Percentiles rank a stretch among this genome's conserved stretches.
These are phyloP conservation scores for Prunella strophiata DNA, from an alignment of 2,797 vertebrate species.

Conservation along the genomic window DNA sequence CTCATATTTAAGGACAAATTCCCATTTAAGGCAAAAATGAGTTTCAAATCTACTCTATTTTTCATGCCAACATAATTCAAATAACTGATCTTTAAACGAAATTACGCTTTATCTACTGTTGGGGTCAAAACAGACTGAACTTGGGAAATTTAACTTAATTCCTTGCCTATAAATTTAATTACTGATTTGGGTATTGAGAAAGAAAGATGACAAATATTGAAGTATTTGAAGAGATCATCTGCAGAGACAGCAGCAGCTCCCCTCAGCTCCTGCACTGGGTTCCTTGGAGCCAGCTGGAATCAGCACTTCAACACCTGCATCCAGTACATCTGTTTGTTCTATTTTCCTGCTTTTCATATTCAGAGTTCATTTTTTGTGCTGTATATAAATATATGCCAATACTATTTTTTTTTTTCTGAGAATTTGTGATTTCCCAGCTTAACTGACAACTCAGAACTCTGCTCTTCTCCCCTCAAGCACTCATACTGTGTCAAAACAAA, in stretches of 20 bases:
- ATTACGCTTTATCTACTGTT: background rate
- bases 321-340: background rate
- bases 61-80: background rate
- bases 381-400: background rate
- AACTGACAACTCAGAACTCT: background rate
- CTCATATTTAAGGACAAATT: background rate
- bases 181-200: background rate
- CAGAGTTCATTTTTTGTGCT: background rate
- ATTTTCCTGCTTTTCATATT: background rate
- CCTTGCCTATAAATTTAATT: background rate
- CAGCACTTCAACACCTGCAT: background rate
- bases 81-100: background rate
- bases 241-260: background rate
- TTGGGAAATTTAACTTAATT: background rate
- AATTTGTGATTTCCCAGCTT: background rate
- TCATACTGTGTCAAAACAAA: fast-evolving
- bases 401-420: background rate
- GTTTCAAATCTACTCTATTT: background rate
- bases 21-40: background rate
- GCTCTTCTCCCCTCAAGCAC: background rate
- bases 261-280: background rate
- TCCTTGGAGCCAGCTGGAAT: background rate
- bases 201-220: background rate
- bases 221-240: background rate
- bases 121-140: background rate